phyloP scores from a whole-genome alignment of 2,113 vertebrate genomes.

The Pangasianodon gigas region DNA sequence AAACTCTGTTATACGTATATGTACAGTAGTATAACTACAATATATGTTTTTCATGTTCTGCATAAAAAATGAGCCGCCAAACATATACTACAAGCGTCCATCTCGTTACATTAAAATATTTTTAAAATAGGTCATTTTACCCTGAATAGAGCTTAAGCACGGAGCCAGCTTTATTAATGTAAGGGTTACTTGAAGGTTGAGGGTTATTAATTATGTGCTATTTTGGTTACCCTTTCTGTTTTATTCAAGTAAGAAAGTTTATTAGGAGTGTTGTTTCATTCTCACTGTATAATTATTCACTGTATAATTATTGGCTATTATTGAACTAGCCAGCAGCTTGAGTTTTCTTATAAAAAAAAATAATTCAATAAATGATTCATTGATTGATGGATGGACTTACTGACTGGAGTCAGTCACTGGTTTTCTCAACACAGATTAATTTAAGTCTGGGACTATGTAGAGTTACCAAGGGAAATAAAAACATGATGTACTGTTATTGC shows the following conservation, averaged over 20 bases:
- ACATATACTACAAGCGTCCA: not conserved
- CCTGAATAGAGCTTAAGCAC: not conserved
- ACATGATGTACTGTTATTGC: slow-evolving; percentile 65
- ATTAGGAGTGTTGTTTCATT: not conserved
- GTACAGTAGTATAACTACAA: not conserved
- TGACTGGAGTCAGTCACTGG: not conserved
- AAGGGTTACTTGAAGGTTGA: not conserved
- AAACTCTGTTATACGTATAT: not conserved
- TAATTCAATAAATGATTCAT: not conserved
- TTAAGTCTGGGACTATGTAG: not conserved
- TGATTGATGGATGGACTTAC: not conserved
- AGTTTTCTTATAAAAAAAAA: not conserved
- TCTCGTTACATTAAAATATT: not conserved
- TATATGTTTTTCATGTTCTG: not conserved
- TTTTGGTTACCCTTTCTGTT: slow-evolving; percentile 11
- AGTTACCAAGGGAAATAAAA: slow-evolving; percentile 63
- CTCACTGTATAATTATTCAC: not conserved
- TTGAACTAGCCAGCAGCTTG: not conserved
- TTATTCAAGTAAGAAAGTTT: not conserved
- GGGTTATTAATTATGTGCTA: slow-evolving; percentile 4
- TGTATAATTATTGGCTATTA: no score
- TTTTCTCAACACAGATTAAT: not conserved
- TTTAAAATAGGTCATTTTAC: not conserved
- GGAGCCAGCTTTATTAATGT: slow-evolving; percentile 9
- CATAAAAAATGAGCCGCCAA: not conserved